These are phyloP conservation scores for Drosophila pallidifrons DNA, from an alignment of 1,140 invertebrate genomes.

Conservation along the genomic window DNA sequence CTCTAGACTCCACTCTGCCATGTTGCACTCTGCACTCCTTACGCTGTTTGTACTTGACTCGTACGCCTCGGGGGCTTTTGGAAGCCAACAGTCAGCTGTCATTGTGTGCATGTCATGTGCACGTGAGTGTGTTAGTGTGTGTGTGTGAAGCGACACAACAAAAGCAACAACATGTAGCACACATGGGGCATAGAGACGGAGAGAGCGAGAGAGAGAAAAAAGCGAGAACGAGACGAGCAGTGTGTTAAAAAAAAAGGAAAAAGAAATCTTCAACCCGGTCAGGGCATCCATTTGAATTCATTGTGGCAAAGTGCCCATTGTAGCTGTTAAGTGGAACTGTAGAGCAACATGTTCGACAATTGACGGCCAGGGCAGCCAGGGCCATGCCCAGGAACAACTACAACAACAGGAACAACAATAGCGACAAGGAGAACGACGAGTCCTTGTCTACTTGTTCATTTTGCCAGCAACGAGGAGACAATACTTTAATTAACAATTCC, in stretches of 20 bases:
- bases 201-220: conserved; percentile 20
- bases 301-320: conserved; percentile 84
- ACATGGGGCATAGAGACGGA: conserved; percentile 34
- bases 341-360: conserved; percentile 84
- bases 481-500: conserved; percentile 85
- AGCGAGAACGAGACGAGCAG: conserved; percentile 9
- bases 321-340: conserved; percentile 84
- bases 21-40: conserved; percentile 6
- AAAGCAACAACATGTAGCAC: conserved; percentile 57
- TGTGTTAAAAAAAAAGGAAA: conserved; percentile 19
- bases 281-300: conserved; percentile 83
- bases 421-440: conserved; percentile 49
- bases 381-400: conserved; percentile 53
- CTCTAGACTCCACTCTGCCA: neutral
- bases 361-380: conserved; percentile 68
- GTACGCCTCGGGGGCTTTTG: conserved; percentile 75
- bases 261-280: conserved; percentile 61
- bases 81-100: conserved; percentile 83
- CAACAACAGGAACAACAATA: conserved; percentile 5
- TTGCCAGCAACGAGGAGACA: conserved; percentile 83
- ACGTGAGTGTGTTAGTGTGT: conserved; percentile 36
- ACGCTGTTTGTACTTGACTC: conserved; percentile 70
- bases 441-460: conserved; percentile 84
- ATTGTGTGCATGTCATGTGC: conserved; percentile 80
- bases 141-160: conserved; percentile 43